Base-by-base conservation (phyloP, 2,113 vertebrate genomes). In the Pampusana beccarii region DNA sequence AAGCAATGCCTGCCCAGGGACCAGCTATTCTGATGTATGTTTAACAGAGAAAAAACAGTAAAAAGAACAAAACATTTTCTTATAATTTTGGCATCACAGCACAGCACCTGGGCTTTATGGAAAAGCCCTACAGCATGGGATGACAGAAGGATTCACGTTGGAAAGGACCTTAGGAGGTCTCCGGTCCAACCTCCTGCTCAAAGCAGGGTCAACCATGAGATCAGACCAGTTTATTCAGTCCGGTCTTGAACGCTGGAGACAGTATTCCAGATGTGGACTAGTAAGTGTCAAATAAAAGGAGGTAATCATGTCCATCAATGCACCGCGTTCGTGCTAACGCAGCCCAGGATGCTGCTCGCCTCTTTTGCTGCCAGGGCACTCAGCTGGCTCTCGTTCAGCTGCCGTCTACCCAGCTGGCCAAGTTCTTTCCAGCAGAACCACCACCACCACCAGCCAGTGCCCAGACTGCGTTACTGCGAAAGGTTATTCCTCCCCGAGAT, bases 1-100 rank as follows among this genome's bases (percentile, higher is more conserved):
- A 94, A 90, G 81, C 42, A 91, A 81, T 53, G 64, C 60, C 60
- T 64, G 60, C 53, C 51, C 57, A 84, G 90, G 77, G 90, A 95
- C 31, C 72, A 93, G 89, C 74, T 73, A 92, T 61, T 94, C 57
- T 88, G 53, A 71, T 40, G 71, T 12, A 69, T 19, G 26, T 53
- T 90, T 64, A 94, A 69, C 8, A 66, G 18, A 77, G 42, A 83
- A 86, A 66, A 90, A 85, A 24, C 11, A 67, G 42, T 71, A 73
- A 82, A 75, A 92, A 51, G 13, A 78, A 56, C 33, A 72, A 96
- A 86, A 54, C 1, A 15, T 69, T 80, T 80, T 70, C 71, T 71
- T 58, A n/a, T 62, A 86, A 71, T 8, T 8, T 28, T 83, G 66
- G 56, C 65, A 83, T 31, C 33, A 18, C 17, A 92, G 53, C 8